A percentile compares a stretch with the other conserved stretches of the same genome.
Conservation (phyloP, 2,888 invertebrate genomes). For the Chymomyza amoena region DNA sequence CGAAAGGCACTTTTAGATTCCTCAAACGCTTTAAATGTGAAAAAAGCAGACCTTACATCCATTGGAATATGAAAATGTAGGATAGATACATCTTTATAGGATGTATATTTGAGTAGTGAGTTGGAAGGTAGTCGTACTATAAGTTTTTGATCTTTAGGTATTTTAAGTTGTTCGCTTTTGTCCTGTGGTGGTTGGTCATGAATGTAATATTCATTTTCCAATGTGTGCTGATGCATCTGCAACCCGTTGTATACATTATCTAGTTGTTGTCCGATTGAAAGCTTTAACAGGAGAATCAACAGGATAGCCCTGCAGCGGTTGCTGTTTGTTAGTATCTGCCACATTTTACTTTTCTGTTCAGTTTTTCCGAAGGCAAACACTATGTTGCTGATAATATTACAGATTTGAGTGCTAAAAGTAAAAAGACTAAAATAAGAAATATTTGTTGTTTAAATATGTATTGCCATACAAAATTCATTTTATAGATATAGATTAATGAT, state of each 20-base stretch:
- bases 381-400: neutral
- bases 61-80: slow-evolving; percentile 81
- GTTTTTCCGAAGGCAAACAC: neutral
- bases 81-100: slow-evolving; percentile 82
- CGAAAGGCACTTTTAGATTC: slow-evolving; percentile 79
- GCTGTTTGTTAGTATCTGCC: slow-evolving; percentile 7
- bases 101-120: slow-evolving; percentile 79
- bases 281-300: slow-evolving; percentile 35
- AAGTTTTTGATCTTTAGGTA: slow-evolving; percentile 72
- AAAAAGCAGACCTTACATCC: slow-evolving; percentile 79
- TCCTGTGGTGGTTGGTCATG: slow-evolving; percentile 53
- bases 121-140: slow-evolving; percentile 79
- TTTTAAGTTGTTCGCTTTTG: slow-evolving; percentile 62
- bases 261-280: slow-evolving; percentile 31
- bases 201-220: slow-evolving; percentile 47
- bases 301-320: slow-evolving; percentile 20
- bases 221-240: slow-evolving; percentile 58
- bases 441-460: no score
- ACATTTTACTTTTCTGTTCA: slow-evolving; percentile 30
- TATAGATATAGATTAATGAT: no score
- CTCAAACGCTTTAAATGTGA: slow-evolving; percentile 78
- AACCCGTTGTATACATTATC: slow-evolving; percentile 44
- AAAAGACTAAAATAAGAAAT: neutral
- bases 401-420: neutral
- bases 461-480: no score